phyloP scores from a whole-genome alignment of 2,888 invertebrate species.

The Diarsia rubi region DNA sequence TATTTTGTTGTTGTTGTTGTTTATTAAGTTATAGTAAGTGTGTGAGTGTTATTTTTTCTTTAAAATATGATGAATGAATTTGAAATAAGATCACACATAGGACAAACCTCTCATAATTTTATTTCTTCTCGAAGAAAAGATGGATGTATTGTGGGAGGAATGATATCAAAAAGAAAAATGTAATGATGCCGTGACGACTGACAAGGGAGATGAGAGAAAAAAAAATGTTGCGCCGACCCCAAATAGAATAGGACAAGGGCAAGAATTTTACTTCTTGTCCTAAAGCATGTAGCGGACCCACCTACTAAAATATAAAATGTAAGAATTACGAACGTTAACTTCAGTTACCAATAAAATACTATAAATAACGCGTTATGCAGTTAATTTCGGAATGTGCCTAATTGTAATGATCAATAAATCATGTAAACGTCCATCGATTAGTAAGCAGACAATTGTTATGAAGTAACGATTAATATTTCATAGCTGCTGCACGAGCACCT shows the following conservation, averaged over 20 bases:
- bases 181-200: too few relatives aligned
- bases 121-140: too few relatives aligned
- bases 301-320: background rate
- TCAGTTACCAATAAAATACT: background rate
- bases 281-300: background rate
- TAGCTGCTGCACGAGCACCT: conserved; percentile 43
- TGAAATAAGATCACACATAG: background rate
- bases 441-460: conserved; percentile 52
- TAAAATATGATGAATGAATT: background rate
- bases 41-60: too few relatives aligned
- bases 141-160: too few relatives aligned
- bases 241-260: too few relatives aligned
- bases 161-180: too few relatives aligned
- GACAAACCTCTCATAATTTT: background rate
- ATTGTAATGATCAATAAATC: conserved; percentile 55
- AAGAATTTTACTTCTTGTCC: background rate
- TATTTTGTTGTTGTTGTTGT: conserved; percentile 14
- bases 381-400: conserved; percentile 36
- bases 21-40: background rate
- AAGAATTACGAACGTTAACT: conserved; percentile 1
- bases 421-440: conserved; percentile 51
- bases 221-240: too few relatives aligned
- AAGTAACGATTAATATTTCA: conserved; percentile 58
- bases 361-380: conserved; percentile 14
- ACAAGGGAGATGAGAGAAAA: too few relatives aligned